Conservation (phyloP, 2,888 invertebrate species). For the Zhengitettix transpicula region DNA sequence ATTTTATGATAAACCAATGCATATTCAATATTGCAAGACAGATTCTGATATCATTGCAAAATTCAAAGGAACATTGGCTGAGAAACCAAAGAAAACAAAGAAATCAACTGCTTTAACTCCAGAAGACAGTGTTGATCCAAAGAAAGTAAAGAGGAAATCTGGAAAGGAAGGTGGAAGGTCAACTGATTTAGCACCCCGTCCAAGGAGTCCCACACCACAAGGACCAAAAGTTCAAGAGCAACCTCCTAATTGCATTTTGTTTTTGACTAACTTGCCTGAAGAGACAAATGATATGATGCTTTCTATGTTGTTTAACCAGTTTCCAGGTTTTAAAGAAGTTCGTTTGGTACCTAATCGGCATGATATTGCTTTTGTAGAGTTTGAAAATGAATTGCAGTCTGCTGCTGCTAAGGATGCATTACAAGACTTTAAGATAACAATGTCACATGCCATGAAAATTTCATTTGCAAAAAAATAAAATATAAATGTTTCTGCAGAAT, state of each 20-base stretch:
- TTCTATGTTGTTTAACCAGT: background rate
- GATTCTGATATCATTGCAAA: background rate
- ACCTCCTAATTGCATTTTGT: background rate
- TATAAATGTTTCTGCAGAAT: background rate
- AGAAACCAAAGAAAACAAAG: background rate
- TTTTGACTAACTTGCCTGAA: background rate
- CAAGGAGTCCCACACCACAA: background rate
- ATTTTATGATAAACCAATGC: background rate
- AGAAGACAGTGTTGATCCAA: conserved; percentile 24
- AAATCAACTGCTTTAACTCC: background rate
- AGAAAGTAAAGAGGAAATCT: conserved; percentile 46
- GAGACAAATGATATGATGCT: background rate
- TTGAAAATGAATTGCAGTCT: background rate
- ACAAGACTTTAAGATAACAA: background rate
- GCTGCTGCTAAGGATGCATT: background rate
- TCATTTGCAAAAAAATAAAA: background rate
- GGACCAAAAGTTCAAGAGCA: background rate
- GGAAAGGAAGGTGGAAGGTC: conserved; percentile 39
- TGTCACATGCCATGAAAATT: background rate
- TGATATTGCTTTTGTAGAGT: background rate
- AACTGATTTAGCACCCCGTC: background rate
- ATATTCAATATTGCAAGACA: background rate
- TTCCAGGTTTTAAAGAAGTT: background rate
- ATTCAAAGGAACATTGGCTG: background rate
- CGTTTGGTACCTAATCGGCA: background rate